These are phyloP conservation scores for Cryptoblepharus egeriae DNA, from an alignment of 2,797 vertebrate species.

Conservation along the genomic window DNA sequence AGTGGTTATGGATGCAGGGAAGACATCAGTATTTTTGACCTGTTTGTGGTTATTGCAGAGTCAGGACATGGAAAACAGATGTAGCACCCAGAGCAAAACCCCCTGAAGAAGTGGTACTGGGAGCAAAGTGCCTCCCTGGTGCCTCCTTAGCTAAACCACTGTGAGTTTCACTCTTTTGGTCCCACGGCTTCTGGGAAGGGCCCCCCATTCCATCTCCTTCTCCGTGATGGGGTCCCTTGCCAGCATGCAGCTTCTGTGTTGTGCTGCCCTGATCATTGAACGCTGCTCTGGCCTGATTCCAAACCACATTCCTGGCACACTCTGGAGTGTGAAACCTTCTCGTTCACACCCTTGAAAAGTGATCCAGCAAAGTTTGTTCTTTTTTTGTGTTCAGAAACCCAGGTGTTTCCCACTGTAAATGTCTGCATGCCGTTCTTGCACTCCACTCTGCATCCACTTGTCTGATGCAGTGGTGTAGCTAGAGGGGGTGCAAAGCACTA, in stretches of 20 bases:
- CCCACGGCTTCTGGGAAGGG: neutral
- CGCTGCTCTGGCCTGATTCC: neutral
- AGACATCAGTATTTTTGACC: too few species aligned
- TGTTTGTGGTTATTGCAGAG: too few species aligned
- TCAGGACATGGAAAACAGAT: too few species aligned
- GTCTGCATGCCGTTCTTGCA: neutral
- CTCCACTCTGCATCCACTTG: neutral
- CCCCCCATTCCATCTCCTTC: neutral
- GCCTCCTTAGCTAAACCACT: too few species aligned
- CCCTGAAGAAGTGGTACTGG: too few species aligned
- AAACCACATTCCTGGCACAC: neutral
- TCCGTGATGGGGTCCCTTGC: neutral
- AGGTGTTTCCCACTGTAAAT: slow-evolving; percentile 2
- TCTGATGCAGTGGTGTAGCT: neutral
- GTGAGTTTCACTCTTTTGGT: neutral
- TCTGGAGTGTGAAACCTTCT: neutral
- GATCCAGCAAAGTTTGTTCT: neutral
- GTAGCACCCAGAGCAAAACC: too few species aligned
- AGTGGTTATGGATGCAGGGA: too few species aligned
- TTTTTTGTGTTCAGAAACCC: neutral
- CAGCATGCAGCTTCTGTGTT: neutral
- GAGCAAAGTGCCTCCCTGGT: too few species aligned
- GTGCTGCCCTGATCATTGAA: neutral
- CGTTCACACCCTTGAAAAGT: neutral
- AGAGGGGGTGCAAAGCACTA: too few species aligned